Conservation (phyloP, 2,113 vertebrate species). For the Rhizomys pruinosus region DNA sequence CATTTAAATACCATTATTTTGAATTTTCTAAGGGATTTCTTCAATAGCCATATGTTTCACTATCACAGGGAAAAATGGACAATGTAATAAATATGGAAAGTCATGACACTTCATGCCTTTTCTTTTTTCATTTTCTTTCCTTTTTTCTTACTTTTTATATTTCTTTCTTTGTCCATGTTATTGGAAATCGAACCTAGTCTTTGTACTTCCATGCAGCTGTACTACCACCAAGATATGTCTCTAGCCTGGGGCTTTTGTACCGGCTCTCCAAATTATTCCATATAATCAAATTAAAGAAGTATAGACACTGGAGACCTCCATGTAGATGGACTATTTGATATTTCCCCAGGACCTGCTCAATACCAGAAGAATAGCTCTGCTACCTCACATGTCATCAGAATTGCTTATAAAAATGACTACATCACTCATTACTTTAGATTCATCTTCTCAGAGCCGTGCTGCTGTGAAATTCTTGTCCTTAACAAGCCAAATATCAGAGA, state of each 20-base stretch:
- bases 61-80: not conserved
- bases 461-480: not conserved
- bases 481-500: not conserved
- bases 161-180: not conserved
- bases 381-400: accelerated
- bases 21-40: not conserved
- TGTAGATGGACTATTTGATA: not conserved
- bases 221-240: not conserved
- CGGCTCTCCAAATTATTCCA: not conserved
- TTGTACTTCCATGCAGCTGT: not conserved
- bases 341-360: not conserved
- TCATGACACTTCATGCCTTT: not conserved
- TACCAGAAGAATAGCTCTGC: not conserved
- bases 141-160: not conserved
- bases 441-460: not conserved
- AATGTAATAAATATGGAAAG: not conserved
- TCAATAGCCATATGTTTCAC: not conserved
- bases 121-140: not conserved
- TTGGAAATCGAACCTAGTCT: not conserved
- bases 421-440: not conserved
- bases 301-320: not conserved
- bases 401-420: not conserved
- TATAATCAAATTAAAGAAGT: not conserved
- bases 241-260: not conserved
- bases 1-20: no score